Percentiles rank a stretch among this genome's conserved stretches.
Conservation (phyloP, 2,888 invertebrate species). For the Lochmaea capreae region DNA sequence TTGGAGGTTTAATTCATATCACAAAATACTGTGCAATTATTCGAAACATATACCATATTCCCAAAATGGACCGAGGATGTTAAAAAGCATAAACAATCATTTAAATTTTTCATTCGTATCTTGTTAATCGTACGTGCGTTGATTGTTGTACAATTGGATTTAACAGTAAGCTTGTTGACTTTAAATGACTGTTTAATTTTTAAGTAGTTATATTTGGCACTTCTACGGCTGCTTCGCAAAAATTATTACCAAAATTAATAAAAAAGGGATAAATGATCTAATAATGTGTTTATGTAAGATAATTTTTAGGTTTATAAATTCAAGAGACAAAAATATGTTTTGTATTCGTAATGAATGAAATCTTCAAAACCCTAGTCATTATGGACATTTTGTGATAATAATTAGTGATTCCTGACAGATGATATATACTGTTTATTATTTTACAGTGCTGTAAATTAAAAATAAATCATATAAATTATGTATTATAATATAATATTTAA, state of each 20-base stretch:
- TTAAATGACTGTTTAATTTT: not conserved
- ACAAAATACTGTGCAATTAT: too few relatives aligned
- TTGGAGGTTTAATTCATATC: too few relatives aligned
- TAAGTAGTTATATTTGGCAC: not conserved
- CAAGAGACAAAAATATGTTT: not conserved
- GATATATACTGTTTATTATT: too few relatives aligned
- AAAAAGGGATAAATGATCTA: slow-evolving; percentile 8
- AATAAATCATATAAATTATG: too few relatives aligned
- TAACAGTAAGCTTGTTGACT: not conserved
- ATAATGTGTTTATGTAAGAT: slow-evolving; percentile 8
- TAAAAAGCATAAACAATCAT: not conserved
- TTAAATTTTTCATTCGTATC: not conserved
- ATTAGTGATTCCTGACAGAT: too few relatives aligned
- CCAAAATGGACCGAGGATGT: not conserved
- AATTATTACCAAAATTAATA: not conserved
- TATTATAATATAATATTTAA: too few relatives aligned
- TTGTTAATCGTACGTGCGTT: not conserved
- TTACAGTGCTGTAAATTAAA: too few relatives aligned
- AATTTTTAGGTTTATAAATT: not conserved
- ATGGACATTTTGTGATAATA: not conserved
- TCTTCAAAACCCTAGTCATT: not conserved
- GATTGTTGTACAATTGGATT: not conserved
- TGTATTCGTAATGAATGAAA: not conserved
- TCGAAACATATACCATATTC: not conserved
- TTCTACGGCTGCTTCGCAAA: not conserved